Evolutionary conservation across 2,888 invertebrate genomes (phyloP).

Genomic region (Drosophila anomalata): DNA sequence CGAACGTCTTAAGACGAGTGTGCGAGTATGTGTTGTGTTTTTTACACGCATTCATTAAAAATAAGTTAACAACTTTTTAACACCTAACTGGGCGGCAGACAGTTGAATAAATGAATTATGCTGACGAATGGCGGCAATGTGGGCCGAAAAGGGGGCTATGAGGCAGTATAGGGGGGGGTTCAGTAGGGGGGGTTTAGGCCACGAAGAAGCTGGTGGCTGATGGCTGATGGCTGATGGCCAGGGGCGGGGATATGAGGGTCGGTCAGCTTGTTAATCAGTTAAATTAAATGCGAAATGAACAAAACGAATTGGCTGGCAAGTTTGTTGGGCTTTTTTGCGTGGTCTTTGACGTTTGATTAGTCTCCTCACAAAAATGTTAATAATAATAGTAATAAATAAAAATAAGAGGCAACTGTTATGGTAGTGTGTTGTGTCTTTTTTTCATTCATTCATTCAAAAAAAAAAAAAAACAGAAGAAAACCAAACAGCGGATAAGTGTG

Average conservation of each 20-base stretch:
- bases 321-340: conserved; percentile 53
- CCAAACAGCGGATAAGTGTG: not conserved
- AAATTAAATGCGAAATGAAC: conserved; percentile 79
- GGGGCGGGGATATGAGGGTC: not conserved
- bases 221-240: not conserved
- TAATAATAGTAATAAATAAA: conserved; percentile 17
- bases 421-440: conserved; percentile 50
- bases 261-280: conserved; percentile 75
- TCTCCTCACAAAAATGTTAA: conserved; percentile 8
- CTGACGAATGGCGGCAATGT: conserved; percentile 69
- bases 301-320: conserved; percentile 74
- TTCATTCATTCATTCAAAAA: conserved; percentile 67
- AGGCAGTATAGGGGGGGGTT: not conserved
- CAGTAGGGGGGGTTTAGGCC: not conserved
- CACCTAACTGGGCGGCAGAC: conserved; percentile 81
- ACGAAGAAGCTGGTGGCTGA: not conserved
- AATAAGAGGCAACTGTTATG: conserved; percentile 39
- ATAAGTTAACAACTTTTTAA: conserved; percentile 83
- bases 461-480: not conserved
- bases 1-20: not conserved
- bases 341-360: conserved; percentile 69
- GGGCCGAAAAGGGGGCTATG: conserved; percentile 11
- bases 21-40: conserved; percentile 30
- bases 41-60: conserved; percentile 79
- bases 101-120: conserved; percentile 79